A percentile compares a stretch with the other conserved stretches of the same genome.
Conservation (phyloP, 1,140 invertebrate species). For the Dermatophagoides farinae region DNA sequence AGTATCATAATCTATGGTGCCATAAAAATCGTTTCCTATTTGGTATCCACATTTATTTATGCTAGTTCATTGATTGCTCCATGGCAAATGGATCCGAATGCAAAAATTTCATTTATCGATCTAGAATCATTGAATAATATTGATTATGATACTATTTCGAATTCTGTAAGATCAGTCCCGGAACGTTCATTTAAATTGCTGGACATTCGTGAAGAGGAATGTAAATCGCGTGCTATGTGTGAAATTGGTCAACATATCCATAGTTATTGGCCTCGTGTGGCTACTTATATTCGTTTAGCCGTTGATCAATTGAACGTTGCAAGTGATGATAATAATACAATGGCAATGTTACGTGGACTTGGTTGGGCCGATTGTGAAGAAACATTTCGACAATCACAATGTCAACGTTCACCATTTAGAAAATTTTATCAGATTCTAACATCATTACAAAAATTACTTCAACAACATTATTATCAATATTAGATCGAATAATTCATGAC, state of each 20-base stretch:
- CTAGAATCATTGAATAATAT: not conserved
- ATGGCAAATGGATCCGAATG: not conserved
- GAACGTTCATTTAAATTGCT: not conserved
- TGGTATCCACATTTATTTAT: not conserved
- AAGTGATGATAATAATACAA: not conserved
- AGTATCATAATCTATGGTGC: not conserved
- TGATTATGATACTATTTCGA: not conserved
- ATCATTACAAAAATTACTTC: not conserved
- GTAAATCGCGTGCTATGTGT: conserved; percentile 4
- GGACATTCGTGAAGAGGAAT: not conserved
- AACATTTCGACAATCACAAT: not conserved
- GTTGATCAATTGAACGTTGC: not conserved
- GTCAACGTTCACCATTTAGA: conserved; percentile 6
- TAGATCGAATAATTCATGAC: no score
- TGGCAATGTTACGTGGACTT: conserved; percentile 1
- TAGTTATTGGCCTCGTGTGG: not conserved
- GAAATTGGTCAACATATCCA: not conserved
- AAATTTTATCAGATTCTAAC: not conserved
- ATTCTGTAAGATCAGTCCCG: not conserved
- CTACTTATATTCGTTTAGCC: not conserved
- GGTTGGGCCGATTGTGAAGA: not conserved
- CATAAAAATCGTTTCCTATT: not conserved
- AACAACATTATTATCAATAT: no score
- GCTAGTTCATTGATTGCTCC: not conserved
- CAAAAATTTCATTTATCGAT: not conserved